Evolutionary conservation across 2,113 vertebrate genomes (phyloP), one percentile per base, ranked within the genome.

Genomic region (Sinocyclocheilus grahami): DNA sequence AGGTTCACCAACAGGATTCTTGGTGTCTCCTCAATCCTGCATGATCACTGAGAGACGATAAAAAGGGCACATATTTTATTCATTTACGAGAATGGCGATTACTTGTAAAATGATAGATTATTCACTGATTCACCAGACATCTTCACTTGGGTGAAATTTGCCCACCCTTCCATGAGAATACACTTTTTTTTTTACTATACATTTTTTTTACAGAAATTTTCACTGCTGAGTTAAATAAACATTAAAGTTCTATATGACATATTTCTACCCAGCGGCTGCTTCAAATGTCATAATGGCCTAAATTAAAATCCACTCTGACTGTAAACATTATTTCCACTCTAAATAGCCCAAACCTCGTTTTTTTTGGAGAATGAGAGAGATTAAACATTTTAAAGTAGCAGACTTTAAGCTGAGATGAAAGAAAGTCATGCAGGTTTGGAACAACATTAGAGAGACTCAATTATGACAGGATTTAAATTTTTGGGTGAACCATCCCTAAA

Each of bases 71-170:
- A 89, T 90, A 24, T 63, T 85, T 91, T 87, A 92, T 91, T 93
- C 78, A 93, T 90, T 69, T 78, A 83, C 24, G 72, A 89, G 88
- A 83, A 89, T 76, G 71, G 60, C 39, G 42, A 81, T 78, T 84
- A 75, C 86, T 65, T 76, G 78, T 87, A 91, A 91, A 87, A 91
- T 84, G 33, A n/a, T 92, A 69, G 88, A 93, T 91, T 91, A 94
- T 94, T 94, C 76, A 93, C 89, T 55, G 42, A 24, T 16, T 58
- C 63, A 79, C 71, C 89, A 90, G 89, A 78, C 84, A 88, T 82
- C 48, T 55, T 85, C 58, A 83, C 85, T 72, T 79, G 86, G 78
- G 78, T 6, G 65, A 86, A 8, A 53, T 18, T 33, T 33, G 30
- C 30, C 30, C 30, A 33, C 30, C 30, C 30, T 33, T 33, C 30